Conservation (phyloP, 2,888 invertebrate genomes). For the Nomada lathburiana region DNA sequence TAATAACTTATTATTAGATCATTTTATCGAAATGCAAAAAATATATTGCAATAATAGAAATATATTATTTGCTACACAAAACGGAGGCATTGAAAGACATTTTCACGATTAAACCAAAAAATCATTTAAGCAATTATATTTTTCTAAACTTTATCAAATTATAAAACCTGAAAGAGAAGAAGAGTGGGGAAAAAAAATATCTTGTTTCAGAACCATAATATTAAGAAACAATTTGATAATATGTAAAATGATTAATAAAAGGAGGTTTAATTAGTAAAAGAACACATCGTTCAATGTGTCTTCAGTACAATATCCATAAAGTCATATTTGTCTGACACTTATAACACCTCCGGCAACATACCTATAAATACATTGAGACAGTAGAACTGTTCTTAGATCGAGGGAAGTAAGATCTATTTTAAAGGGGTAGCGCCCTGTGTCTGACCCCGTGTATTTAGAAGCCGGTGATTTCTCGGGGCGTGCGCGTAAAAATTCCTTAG, state of each 20-base stretch:
- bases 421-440: conserved; percentile 54
- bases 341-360: conserved; percentile 33
- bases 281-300: neutral
- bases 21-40: too few relatives aligned
- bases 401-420: conserved; percentile 71
- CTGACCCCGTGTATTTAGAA: conserved; percentile 53
- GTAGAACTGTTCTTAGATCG: conserved; percentile 59
- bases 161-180: too few relatives aligned
- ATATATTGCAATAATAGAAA: too few relatives aligned
- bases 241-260: too few relatives aligned
- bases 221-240: too few relatives aligned
- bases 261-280: neutral
- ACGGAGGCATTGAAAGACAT: too few relatives aligned
- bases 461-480: conserved; percentile 45
- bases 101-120: too few relatives aligned
- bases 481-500: conserved; percentile 36
- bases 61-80: too few relatives aligned
- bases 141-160: neutral
- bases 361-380: conserved; percentile 64
- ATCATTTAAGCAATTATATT: neutral
- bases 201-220: too few relatives aligned
- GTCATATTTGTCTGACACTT: conserved; percentile 24
- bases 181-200: too few relatives aligned
- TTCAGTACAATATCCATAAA: neutral
- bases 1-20: neutral